phyloP scores from a whole-genome alignment of 2,113 vertebrate genomes.

The Ictalurus punctatus region DNA sequence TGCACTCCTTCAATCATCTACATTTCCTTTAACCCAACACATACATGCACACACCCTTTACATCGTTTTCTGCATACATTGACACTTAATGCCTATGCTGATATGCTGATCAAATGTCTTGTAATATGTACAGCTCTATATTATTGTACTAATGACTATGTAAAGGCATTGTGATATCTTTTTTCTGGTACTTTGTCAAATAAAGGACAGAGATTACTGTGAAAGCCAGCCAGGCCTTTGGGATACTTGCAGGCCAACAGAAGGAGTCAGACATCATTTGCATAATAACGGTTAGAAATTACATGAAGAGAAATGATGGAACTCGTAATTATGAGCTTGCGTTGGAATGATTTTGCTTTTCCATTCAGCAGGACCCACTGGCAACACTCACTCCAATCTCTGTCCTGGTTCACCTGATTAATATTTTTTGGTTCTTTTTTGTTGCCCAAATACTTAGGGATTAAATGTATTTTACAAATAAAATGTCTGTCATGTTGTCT shows the following conservation, averaged over 20 bases:
- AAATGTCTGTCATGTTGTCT: constrained; percentile 35
- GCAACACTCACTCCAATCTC: constrained; percentile 55
- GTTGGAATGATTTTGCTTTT: background rate
- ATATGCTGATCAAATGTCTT: constrained; percentile 64
- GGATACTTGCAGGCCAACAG: background rate
- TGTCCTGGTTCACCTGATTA: constrained; percentile 51
- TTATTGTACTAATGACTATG: constrained; percentile 71
- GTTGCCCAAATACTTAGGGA: constrained; percentile 75
- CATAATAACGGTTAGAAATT: constrained; percentile 11
- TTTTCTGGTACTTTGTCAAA: constrained; percentile 68
- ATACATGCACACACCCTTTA: constrained; percentile 24
- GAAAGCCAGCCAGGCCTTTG: constrained; percentile 43
- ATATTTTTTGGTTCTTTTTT: constrained; percentile 65
- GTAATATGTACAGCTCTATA: constrained; percentile 69
- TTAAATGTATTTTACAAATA: constrained; percentile 82
- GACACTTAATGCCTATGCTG: constrained; percentile 59
- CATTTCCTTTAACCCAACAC: constrained; percentile 20
- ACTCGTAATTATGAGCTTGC: background rate
- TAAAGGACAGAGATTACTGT: constrained; percentile 56
- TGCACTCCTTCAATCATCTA: constrained; percentile 14
- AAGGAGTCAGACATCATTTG: background rate
- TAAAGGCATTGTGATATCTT: constrained; percentile 66
- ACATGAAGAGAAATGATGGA: background rate
- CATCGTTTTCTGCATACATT: constrained; percentile 50
- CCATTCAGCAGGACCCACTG: background rate